Percentiles rank a stretch among this genome's conserved stretches.
phyloP scores from a whole-genome alignment of 2,797 vertebrate species.

The Halcyon chelicuti region DNA sequence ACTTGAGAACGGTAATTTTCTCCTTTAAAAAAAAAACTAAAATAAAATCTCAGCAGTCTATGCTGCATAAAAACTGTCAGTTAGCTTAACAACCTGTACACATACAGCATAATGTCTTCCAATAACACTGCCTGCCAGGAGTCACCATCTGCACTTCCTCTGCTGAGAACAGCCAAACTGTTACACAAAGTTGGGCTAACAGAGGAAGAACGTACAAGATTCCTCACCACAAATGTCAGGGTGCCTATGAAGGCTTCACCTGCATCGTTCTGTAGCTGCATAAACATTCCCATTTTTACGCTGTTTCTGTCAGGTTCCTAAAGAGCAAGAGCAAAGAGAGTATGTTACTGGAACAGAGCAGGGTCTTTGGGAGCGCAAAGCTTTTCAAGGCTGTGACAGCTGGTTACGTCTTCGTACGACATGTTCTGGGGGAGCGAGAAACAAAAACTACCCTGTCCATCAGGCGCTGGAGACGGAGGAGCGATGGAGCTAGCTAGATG shows the following conservation, averaged over 20 bases:
- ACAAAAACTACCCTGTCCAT: not conserved
- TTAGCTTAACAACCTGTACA: conserved; percentile 58
- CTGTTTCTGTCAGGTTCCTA: not conserved
- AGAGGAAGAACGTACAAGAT: not conserved
- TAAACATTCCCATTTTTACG: not conserved
- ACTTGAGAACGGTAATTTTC: conserved; percentile 35
- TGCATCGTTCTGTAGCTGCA: not conserved
- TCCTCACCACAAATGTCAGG: not conserved
- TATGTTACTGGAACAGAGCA: not conserved
- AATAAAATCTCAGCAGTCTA: not conserved
- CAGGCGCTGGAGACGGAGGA: not conserved
- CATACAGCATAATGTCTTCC: conserved; percentile 46
- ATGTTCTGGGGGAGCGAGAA: not conserved
- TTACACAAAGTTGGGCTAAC: conserved; percentile 37
- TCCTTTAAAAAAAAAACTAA: too few species aligned
- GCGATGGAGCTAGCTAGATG: not conserved
- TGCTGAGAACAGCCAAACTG: not conserved
- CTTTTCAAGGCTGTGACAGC: not conserved
- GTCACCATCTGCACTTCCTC: conserved; percentile 48
- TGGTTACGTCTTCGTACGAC: not conserved
- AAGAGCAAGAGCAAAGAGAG: not conserved
- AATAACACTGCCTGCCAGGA: conserved; percentile 44
- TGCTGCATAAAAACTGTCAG: conserved; percentile 17
- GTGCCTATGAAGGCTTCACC: not conserved
- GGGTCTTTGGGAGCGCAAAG: not conserved